phyloP scores from a whole-genome alignment of 2,113 vertebrate species.

The Gymnorhina tibicen region DNA sequence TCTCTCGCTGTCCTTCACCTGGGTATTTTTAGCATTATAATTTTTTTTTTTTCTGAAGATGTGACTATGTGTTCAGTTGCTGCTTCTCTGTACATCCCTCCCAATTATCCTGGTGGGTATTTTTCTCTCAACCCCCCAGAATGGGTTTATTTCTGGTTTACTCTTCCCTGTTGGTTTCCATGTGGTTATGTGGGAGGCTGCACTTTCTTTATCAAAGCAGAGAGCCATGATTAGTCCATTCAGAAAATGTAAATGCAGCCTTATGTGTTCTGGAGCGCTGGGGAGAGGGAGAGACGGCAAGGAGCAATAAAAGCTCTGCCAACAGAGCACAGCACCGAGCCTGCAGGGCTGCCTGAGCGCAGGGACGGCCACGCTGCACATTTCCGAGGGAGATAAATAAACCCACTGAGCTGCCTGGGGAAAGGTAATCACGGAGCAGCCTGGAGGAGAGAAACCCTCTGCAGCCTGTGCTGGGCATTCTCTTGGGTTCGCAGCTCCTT shows the following conservation, averaged over 20 bases:
- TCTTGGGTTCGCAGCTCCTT: neutral
- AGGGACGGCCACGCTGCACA: neutral
- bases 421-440: neutral
- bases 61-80: constrained; percentile 42
- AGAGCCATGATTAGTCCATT: constrained; percentile 71
- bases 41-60: neutral
- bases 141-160: constrained; percentile 56
- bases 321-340: neutral
- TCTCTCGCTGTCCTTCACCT: constrained; percentile 54
- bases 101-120: constrained; percentile 56
- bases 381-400: neutral
- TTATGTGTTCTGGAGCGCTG: constrained; percentile 1
- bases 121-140: constrained; percentile 45
- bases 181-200: constrained; percentile 60
- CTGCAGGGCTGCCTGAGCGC: neutral
- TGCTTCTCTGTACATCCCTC: constrained; percentile 26
- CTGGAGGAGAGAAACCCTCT: neutral
- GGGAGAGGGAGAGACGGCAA: neutral
- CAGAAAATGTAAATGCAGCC: constrained; percentile 71
- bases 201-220: constrained; percentile 57
- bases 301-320: neutral
- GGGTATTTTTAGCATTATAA: constrained; percentile 41
- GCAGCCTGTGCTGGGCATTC: neutral
- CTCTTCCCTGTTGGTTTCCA: constrained; percentile 56
- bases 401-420: neutral